phyloP scores from a whole-genome alignment of 2,888 invertebrate genomes.

The Pyrgus malvae region DNA sequence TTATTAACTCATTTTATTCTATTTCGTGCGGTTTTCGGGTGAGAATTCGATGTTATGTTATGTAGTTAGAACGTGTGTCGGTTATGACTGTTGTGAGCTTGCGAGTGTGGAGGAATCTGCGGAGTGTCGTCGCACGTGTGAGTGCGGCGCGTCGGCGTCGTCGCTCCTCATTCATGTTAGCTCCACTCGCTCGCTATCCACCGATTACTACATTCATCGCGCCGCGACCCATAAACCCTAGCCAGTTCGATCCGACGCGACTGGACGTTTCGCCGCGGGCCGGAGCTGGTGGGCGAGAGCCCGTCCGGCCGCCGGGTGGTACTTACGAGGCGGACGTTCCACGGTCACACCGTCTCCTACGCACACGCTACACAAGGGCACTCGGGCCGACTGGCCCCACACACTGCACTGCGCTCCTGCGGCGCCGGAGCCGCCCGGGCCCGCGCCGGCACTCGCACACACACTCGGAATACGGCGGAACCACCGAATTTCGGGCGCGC shows the following conservation, averaged over 20 bases:
- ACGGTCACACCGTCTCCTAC: constrained; percentile 74
- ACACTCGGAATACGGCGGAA: constrained; percentile 72
- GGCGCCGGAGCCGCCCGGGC: constrained; percentile 62
- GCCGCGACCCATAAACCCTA: constrained; percentile 48
- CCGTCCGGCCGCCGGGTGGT: constrained; percentile 59
- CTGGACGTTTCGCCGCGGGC: constrained; percentile 36
- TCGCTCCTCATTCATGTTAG: constrained; percentile 61
- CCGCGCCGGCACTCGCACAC: constrained; percentile 73
- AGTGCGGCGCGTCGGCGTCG: constrained; percentile 50
- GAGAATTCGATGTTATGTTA: background rate
- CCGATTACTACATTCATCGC: constrained; percentile 38
- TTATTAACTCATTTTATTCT: no score
- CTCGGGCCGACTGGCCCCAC: constrained; percentile 71
- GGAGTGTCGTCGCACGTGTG: constrained; percentile 54
- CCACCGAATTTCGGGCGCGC: constrained; percentile 79
- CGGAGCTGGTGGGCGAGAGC: constrained; percentile 46
- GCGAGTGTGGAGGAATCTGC: constrained; percentile 28
- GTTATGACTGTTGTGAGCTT: background rate
- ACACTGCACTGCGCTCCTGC: constrained; percentile 66
- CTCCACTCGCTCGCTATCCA: constrained; percentile 54
- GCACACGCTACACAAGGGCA: constrained; percentile 73
- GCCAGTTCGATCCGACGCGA: constrained; percentile 43
- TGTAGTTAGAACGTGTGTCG: background rate
- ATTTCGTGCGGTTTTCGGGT: background rate
- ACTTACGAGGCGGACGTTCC: constrained; percentile 76